Evolutionary conservation across 1,140 invertebrate species (phyloP).

Genomic region (Papilio machaon): DNA sequence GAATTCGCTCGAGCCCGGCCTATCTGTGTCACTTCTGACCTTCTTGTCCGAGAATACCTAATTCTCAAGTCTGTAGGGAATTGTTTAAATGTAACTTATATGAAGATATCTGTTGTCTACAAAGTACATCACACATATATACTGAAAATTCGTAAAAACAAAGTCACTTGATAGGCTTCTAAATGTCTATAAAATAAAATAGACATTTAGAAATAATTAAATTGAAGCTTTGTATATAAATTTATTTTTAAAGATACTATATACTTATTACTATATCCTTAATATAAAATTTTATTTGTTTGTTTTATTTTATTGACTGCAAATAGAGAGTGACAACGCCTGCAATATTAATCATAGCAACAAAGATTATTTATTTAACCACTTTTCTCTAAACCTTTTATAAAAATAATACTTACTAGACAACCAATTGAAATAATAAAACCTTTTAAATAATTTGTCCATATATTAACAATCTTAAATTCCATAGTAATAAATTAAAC

Average conservation of each 20-base stretch:
- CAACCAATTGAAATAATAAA: background rate
- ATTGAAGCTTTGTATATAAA: too few species aligned
- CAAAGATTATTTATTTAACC: background rate
- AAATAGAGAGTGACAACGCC: background rate
- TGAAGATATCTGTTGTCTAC: background rate
- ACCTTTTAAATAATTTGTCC: background rate
- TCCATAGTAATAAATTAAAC: background rate
- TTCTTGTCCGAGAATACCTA: constrained; percentile 7
- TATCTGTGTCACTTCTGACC: constrained; percentile 12
- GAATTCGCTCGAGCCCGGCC: constrained; percentile 4
- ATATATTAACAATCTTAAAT: background rate
- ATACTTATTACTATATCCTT: too few species aligned
- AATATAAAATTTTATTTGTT: too few species aligned
- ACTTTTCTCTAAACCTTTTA: background rate
- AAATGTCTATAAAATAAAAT: too few species aligned
- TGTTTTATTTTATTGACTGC: too few species aligned
- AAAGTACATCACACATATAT: background rate
- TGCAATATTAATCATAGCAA: background rate
- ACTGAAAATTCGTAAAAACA: background rate
- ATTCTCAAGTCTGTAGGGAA: background rate
- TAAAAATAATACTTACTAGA: background rate
- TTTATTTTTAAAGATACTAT: too few species aligned
- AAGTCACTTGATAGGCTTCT: too few species aligned
- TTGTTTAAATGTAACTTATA: background rate
- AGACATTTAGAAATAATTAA: too few species aligned